Evolutionary conservation across 2,113 vertebrate species (phyloP), one percentile per base, ranked within the genome.

Genomic region (Australoheros scitulus): DNA sequence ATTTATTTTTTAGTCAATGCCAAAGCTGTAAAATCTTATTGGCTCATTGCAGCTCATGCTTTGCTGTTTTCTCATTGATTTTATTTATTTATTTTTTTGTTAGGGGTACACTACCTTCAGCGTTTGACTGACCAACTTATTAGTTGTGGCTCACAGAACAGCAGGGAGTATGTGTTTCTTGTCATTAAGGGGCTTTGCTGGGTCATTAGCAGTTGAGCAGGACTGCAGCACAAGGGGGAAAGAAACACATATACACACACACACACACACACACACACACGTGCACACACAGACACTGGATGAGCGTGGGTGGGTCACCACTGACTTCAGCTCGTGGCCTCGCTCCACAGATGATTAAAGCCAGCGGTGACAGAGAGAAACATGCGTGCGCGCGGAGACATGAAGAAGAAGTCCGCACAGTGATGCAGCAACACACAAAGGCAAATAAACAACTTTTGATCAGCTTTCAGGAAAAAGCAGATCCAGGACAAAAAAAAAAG

Each of bases 311-410:
- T 77, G 88, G 91, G 88, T 89, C 89, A 88, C 79, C 70, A 68
- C 89, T 80, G 89, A 88, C 89, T 89, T 86, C 83, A 87, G 85
- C 72, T 82, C 55, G 7, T 79, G 81, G 92, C 92, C 88, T 89
- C 58, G 63, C 87, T 91, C 88, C 56, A 83, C 82, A 86, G 58
- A 94, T 95, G 93, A 95, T 95, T 94, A 95, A 95, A 95, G 93
- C 87, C 88, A 77, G 65, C 34, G 58, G 87, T 88, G 79, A 88
- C 88, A 87, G 86, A 78, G 65, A 89, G 41, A 82, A 63, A 86
- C 75, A 36, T 64, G 56, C 1, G 36, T 76, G 26, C 57, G 65
- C 34, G 41, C 36, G 58, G 29, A 89, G 74, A 65, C 84, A 88
- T 29, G 13, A 86, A 89, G 47, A 81, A 22, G 77, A 70, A 80